Percentiles rank a stretch among this genome's conserved stretches.
Conservation (phyloP, 2,113 vertebrate genomes). For the Chaenogobius annularis region DNA sequence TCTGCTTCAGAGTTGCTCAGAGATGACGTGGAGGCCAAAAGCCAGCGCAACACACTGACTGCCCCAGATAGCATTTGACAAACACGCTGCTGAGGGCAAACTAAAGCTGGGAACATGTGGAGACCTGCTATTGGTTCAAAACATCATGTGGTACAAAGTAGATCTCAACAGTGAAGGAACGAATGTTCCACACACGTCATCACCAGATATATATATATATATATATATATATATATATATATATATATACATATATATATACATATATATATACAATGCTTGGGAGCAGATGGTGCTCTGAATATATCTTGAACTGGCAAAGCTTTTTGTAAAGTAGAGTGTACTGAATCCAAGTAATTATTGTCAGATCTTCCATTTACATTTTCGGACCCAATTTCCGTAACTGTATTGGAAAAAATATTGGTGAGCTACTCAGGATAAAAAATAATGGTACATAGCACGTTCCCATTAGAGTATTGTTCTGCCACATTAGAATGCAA, state of each 20-base stretch:
- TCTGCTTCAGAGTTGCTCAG: conserved; percentile 34
- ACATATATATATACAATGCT: neutral
- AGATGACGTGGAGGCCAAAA: conserved; percentile 18
- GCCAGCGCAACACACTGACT: conserved; percentile 26
- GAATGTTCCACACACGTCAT: neutral
- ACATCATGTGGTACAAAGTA: neutral
- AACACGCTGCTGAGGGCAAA: neutral
- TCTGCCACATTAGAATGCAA: conserved; percentile 33
- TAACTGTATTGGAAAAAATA: no score
- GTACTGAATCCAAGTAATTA: neutral
- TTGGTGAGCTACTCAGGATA: no score
- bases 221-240: no score
- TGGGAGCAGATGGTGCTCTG: no score
- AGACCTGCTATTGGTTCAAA: conserved; percentile 2
- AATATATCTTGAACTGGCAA: neutral
- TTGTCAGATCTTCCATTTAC: neutral
- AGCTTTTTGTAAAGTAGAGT: no score
- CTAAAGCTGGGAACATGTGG: neutral
- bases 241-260: no score
- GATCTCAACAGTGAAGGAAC: neutral
- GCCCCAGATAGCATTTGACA: conserved; percentile 14
- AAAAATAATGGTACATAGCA: no score
- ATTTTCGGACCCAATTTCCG: neutral
- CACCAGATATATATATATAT: neutral
- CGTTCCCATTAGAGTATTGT: neutral